Conservation (phyloP, 2,113 vertebrate genomes). For the Galeopterus variegatus region DNA sequence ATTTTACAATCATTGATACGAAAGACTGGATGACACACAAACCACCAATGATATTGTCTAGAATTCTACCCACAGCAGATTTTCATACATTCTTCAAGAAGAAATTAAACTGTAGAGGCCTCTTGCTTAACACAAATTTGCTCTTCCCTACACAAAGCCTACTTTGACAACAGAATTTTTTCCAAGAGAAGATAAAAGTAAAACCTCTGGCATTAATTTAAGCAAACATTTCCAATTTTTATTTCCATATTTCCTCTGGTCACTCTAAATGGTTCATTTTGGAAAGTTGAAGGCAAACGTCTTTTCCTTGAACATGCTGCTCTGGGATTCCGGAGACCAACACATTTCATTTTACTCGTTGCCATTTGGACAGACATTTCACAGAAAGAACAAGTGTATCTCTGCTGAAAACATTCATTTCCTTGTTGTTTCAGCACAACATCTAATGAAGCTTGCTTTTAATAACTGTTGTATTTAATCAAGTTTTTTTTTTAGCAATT, state of each 20-base stretch:
- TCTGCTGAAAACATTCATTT: slow-evolving; percentile 33
- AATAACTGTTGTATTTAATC: neutral
- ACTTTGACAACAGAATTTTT: neutral
- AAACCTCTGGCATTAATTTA: neutral
- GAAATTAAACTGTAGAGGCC: slow-evolving; percentile 17
- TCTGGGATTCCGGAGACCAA: neutral
- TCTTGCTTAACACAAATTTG: slow-evolving; percentile 9
- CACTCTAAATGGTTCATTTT: slow-evolving; percentile 21
- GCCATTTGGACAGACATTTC: neutral
- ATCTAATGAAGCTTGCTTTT: slow-evolving; percentile 8
- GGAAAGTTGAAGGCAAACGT: slow-evolving; percentile 47
- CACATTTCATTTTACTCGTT: slow-evolving; percentile 2
- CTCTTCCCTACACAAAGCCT: neutral
- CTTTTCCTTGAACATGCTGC: neutral
- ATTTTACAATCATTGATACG: neutral
- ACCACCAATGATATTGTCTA: neutral
- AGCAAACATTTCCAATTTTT: neutral
- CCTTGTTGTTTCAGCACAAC: slow-evolving; percentile 31
- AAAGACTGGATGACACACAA: neutral
- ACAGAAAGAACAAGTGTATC: neutral
- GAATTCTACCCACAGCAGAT: neutral
- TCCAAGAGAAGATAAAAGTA: neutral
- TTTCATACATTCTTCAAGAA: neutral
- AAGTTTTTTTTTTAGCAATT: neutral
- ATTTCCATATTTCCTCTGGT: slow-evolving; percentile 42